Evolutionary conservation across 2,888 invertebrate species (phyloP), one percentile per base, ranked within the genome.

Genomic region (Byasa hedistus): DNA sequence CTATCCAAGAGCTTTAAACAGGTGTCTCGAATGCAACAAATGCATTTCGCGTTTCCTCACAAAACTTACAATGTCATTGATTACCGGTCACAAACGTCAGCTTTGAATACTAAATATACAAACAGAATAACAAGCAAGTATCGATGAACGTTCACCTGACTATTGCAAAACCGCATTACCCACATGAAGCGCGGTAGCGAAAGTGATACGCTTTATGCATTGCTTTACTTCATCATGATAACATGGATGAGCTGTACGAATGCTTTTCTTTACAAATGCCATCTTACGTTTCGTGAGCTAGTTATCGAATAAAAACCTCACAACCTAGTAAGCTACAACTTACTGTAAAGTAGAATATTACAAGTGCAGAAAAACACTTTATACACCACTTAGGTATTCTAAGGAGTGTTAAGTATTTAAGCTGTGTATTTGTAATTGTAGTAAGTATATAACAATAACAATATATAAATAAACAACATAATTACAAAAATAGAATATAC

Each of bases 191-290:
- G 81, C 82, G 81, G 74, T 22, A 62, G 87, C 70, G 89, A 88
- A 89, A 89, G 89, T 84, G 71, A 77, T 75, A 84, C 86, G 85
- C 76, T 82, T 69, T 65, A 63, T 66, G 85, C 79, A 85, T 87
- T 72, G 71, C 68, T 68, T 70, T 69, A 62, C 66, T 66, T 65
- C 59, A 68, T 60, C 54, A 59, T 48, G 51, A 58, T 67, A 60
- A 62, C 24, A 32, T 48, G 56, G 22, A n/a, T n/a, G 48, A n/a
- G 48, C 48, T 48, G n/a, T n/a, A 19, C 19, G 5, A n/a, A 19
- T 48, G 1, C 39, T 39, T 39, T 15, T 39, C 15, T 39, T 15
- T 39, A 12, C 39, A 39, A 39, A 39, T 39, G 39, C 15, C 2
- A 39, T 39, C 15, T 39, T 15, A 39, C 39, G 2, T 39, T 39